Evolutionary conservation across 2,113 vertebrate species (phyloP).

Genomic region (Sardina pilchardus): DNA sequence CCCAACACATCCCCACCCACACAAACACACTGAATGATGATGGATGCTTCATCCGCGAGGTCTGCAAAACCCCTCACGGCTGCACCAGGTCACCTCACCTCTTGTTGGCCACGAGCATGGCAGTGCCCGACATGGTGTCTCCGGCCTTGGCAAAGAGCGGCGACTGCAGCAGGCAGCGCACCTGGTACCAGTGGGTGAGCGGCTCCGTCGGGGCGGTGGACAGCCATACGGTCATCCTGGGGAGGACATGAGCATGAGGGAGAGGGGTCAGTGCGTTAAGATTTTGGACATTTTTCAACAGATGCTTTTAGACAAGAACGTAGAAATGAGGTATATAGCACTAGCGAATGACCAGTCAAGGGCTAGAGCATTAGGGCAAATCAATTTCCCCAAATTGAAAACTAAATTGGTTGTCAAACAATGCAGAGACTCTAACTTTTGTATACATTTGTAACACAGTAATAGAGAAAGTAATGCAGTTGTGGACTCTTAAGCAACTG

Average conservation of each 20-base stretch:
- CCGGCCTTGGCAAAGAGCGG: conserved; percentile 93
- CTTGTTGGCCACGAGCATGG: conserved; percentile 89
- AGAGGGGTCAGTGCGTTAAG: background rate
- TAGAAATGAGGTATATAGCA: background rate
- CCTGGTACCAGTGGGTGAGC: conserved; percentile 96
- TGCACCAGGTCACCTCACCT: conserved; percentile 66
- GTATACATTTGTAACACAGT: no score
- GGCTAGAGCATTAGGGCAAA: background rate
- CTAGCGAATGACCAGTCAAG: background rate
- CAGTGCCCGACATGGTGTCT: conserved; percentile 93
- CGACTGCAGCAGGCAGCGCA: conserved; percentile 92
- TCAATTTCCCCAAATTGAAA: background rate
- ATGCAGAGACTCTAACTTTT: no score
- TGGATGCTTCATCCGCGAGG: background rate
- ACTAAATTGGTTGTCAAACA: background rate
- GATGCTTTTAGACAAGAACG: background rate
- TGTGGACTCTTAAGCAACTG: no score
- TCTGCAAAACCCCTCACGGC: background rate
- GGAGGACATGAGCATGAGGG: no score
- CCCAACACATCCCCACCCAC: background rate
- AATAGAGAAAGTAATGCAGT: no score
- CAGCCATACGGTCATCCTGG: conserved; percentile 91
- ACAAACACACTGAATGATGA: background rate
- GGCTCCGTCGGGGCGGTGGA: conserved; percentile 93
- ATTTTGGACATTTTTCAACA: background rate